Conservation (phyloP, 2,797 vertebrate genomes). For the Peromyscus eremicus region DNA sequence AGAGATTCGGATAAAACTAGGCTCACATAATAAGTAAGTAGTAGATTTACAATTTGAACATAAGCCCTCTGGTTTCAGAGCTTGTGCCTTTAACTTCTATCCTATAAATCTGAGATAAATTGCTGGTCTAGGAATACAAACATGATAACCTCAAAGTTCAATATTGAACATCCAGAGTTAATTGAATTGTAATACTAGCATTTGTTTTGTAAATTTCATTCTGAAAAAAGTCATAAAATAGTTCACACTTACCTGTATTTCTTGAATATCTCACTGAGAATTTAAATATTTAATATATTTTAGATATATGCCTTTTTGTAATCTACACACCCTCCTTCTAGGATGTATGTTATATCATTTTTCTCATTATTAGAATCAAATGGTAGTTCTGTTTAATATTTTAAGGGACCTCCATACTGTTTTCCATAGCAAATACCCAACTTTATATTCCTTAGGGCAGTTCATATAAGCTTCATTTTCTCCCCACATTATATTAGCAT, state of each 20-base stretch:
- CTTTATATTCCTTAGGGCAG: not conserved
- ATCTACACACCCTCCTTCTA: not conserved
- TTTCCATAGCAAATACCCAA: not conserved
- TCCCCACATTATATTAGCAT: not conserved
- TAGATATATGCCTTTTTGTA: not conserved
- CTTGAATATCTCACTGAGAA: not conserved
- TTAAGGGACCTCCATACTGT: not conserved
- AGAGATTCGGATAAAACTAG: not conserved
- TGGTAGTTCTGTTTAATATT: not conserved
- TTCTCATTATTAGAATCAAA: not conserved
- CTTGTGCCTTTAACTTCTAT: not conserved
- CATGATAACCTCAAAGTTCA: not conserved
- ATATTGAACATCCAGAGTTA: not conserved
- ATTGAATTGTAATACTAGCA: not conserved
- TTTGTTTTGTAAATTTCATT: conserved; percentile 40
- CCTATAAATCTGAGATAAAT: not conserved
- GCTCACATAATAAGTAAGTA: not conserved
- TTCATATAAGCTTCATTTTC: not conserved
- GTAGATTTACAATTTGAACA: conserved; percentile 10
- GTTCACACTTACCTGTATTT: not conserved
- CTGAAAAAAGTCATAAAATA: conserved; percentile 26
- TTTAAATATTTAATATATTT: conserved; percentile 45
- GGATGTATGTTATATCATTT: not conserved
- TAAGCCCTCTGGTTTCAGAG: not conserved
- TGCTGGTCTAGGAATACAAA: not conserved